Percentiles rank a stretch among this genome's conserved stretches.
These are phyloP conservation scores for Rostratula benghalensis DNA, from an alignment of 2,113 vertebrate species.

Conservation along the genomic window DNA sequence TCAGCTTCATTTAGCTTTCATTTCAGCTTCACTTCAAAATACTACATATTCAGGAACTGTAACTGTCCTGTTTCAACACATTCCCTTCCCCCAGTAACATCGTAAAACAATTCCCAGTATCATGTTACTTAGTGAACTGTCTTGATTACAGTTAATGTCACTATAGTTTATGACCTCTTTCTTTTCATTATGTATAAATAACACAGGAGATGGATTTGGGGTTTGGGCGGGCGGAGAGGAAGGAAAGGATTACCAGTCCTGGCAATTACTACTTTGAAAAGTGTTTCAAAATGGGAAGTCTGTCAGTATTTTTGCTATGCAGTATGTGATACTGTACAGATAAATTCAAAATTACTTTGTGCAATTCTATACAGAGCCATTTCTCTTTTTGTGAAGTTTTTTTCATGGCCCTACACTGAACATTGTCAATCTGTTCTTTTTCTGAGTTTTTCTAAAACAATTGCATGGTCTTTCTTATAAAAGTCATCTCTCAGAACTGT, in stretches of 20 bases:
- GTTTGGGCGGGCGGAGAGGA: not conserved
- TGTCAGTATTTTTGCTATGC: not conserved
- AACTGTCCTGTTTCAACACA: not conserved
- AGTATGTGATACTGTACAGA: not conserved
- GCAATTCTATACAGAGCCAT: not conserved
- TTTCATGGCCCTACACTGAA: not conserved
- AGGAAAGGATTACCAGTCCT: not conserved
- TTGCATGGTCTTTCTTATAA: not conserved
- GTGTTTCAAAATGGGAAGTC: not conserved
- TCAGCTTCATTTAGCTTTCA: not conserved
- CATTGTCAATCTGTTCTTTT: not conserved
- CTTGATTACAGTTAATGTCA: not conserved
- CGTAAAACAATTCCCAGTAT: not conserved
- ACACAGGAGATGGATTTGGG: not conserved
- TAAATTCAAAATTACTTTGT: not conserved
- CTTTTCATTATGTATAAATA: not conserved
- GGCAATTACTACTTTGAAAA: not conserved
- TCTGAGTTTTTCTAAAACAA: not conserved
- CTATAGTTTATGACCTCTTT: not conserved
- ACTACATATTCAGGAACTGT: not conserved
- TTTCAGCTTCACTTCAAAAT: slow-evolving; percentile 2
- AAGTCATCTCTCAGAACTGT: not conserved
- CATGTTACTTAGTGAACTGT: not conserved
- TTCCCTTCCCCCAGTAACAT: not conserved
- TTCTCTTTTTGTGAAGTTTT: not conserved